Conservation (phyloP, 2,888 invertebrate genomes). For the Oasisia sp. region DNA sequence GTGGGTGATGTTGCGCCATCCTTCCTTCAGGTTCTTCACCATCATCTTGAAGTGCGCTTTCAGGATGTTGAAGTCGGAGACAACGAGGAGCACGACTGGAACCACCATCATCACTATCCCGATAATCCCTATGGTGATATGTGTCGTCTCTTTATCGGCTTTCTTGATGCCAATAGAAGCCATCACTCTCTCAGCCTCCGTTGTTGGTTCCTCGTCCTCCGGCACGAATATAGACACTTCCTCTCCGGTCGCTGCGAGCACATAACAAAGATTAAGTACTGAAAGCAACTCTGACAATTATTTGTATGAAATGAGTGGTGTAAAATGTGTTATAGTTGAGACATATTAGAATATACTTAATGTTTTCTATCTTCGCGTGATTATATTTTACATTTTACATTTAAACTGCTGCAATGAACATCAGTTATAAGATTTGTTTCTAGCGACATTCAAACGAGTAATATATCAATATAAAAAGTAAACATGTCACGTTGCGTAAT, state of each 20-base stretch:
- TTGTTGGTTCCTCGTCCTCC: neutral
- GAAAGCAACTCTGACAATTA: no score
- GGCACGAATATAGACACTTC: slow-evolving; percentile 5
- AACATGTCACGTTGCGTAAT: no score
- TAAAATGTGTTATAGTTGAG: no score
- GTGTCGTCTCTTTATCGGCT: neutral
- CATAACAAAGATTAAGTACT: no score
- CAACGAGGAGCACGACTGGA: neutral
- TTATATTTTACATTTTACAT: no score
- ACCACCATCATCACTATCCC: neutral
- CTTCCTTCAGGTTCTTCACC: neutral
- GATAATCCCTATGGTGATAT: neutral
- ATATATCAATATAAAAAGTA: no score
- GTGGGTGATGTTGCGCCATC: neutral
- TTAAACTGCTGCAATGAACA: no score
- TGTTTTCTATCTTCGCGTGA: no score
- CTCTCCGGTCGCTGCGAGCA: neutral
- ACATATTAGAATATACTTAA: no score
- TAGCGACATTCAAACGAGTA: no score
- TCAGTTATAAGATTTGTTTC: no score
- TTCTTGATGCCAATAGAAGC: neutral
- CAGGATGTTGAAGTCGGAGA: neutral
- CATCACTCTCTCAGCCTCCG: neutral
- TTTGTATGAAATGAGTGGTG: no score
- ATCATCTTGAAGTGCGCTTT: neutral